A percentile compares a stretch with the other conserved stretches of the same genome.
Conservation (phyloP, 2,113 vertebrate species). For the Xiphias gladius region DNA sequence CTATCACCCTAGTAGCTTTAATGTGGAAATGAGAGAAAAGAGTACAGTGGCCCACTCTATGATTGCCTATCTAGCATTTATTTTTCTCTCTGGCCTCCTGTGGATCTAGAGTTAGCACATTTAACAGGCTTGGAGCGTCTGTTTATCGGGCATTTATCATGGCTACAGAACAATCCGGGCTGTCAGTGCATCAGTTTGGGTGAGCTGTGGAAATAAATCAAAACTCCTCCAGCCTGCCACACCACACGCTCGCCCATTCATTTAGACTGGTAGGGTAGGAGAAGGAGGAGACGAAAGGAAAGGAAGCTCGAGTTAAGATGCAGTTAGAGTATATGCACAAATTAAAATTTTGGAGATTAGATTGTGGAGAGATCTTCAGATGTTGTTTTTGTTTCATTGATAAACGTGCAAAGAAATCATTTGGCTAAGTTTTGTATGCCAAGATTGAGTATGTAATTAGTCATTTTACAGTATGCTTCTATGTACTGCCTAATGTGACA, state of each 20-base stretch:
- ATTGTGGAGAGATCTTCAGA: constrained; percentile 11
- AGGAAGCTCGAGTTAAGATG: constrained; percentile 26
- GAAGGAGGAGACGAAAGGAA: neutral
- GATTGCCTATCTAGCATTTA: constrained; percentile 37
- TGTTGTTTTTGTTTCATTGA: neutral
- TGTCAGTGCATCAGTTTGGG: constrained; percentile 70
- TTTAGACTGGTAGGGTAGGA: constrained; percentile 41
- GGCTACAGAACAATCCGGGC: constrained; percentile 69
- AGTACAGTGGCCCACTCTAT: constrained; percentile 27
- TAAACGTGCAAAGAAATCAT: constrained; percentile 2
- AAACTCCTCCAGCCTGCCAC: constrained; percentile 68
- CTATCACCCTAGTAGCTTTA: constrained; percentile 50
- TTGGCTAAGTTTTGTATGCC: neutral
- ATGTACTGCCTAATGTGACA: neutral
- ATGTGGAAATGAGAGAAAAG: constrained; percentile 66
- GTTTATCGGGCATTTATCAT: constrained; percentile 80
- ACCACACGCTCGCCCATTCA: constrained; percentile 53
- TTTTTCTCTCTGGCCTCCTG: constrained; percentile 31
- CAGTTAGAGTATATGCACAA: neutral
- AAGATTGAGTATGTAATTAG: neutral
- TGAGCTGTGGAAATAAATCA: constrained; percentile 74
- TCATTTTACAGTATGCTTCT: neutral
- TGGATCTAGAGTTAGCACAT: constrained; percentile 62
- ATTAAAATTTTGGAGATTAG: constrained; percentile 8
- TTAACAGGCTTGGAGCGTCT: constrained; percentile 55